These are phyloP conservation scores for Peribatodes rhomboidaria DNA, from an alignment of 2,888 invertebrate genomes.

Conservation along the genomic window DNA sequence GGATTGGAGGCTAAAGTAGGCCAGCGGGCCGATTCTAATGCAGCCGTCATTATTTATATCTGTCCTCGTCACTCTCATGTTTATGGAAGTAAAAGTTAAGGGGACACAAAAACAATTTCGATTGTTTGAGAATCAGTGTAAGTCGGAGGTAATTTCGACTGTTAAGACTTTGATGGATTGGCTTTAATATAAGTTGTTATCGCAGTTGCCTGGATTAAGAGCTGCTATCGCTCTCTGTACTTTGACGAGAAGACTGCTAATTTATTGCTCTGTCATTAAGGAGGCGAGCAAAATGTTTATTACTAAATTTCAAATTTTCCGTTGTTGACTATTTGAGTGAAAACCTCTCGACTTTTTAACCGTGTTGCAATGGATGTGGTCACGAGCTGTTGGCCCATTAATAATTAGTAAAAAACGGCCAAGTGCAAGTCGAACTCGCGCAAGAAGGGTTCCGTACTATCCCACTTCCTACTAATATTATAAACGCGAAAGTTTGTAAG, in stretches of 20 bases:
- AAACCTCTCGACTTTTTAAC: no score
- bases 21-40: neutral
- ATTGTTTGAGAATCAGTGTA: neutral
- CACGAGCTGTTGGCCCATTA: no score
- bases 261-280: neutral
- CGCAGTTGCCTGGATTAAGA: constrained; percentile 13
- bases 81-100: neutral
- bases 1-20: neutral
- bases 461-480: no score
- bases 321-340: no score
- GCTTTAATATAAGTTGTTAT: constrained; percentile 21
- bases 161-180: constrained; percentile 12
- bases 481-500: no score
- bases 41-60: neutral
- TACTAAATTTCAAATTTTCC: neutral
- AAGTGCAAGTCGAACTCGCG: no score
- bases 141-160: constrained; percentile 1
- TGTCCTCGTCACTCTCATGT: neutral
- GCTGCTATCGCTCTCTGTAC: constrained; percentile 1
- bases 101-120: neutral
- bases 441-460: no score
- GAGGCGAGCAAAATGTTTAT: neutral
- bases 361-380: no score
- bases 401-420: no score
- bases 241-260: neutral